Percentiles rank a stretch among this genome's conserved stretches.
phyloP scores from a whole-genome alignment of 2,888 invertebrate species.

The Ormyrus thymus region DNA sequence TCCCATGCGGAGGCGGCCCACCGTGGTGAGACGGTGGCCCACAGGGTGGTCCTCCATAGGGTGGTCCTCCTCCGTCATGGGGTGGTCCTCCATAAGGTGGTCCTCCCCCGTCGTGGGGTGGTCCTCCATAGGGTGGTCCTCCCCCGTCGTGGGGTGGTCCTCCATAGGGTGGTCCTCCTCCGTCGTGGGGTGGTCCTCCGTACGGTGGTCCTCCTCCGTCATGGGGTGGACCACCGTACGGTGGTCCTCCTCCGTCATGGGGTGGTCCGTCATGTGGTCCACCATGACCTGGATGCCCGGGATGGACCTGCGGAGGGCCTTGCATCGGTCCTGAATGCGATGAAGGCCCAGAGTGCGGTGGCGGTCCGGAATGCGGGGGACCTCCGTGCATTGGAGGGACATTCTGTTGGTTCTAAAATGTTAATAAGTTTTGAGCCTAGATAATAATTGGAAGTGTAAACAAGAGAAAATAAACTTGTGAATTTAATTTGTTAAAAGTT shows the following conservation, averaged over 20 bases:
- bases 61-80: neutral
- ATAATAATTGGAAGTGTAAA: too few relatives aligned
- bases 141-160: slow-evolving; percentile 12
- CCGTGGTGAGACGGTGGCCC: slow-evolving; percentile 5
- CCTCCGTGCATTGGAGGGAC: slow-evolving; percentile 60
- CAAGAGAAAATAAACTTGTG: too few relatives aligned
- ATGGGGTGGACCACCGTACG: neutral
- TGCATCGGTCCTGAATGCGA: too few relatives aligned
- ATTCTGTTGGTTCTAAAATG: slow-evolving; percentile 62
- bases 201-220: slow-evolving; percentile 14
- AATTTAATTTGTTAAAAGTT: slow-evolving; percentile 1
- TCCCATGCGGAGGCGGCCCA: slow-evolving; percentile 30
- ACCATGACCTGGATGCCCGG: neutral
- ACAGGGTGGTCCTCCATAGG: slow-evolving; percentile 23
- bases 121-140: slow-evolving; percentile 2
- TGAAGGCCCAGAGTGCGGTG: neutral
- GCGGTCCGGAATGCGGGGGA: slow-evolving; percentile 6
- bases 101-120: slow-evolving; percentile 2
- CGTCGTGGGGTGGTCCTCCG: slow-evolving; percentile 7
- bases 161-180: slow-evolving; percentile 20
- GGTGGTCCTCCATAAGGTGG: slow-evolving; percentile 17
- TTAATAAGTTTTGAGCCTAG: too few relatives aligned
- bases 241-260: slow-evolving; percentile 8
- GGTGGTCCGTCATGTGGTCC: slow-evolving; percentile 5
- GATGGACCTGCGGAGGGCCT: neutral